Evolutionary conservation across 2,888 invertebrate genomes (phyloP), one percentile per base, ranked within the genome.

Genomic region (Acrobasis repandana): DNA sequence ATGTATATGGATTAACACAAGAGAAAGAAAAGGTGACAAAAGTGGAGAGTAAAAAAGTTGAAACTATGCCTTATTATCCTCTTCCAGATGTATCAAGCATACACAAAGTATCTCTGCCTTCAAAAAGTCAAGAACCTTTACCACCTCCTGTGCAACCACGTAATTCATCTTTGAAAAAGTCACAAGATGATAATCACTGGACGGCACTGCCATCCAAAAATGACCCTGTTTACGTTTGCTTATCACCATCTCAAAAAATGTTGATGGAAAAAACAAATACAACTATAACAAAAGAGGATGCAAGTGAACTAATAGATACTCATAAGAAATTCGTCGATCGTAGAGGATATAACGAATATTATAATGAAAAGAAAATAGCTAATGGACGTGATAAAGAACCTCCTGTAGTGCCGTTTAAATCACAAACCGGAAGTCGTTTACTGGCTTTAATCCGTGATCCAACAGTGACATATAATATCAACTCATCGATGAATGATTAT

Each of bases 161-260:
- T 51, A 79, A 83, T 62, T 91, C 92, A 38, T 91, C 92, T n/a
- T 74, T 85, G 52, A 90, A 85, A 70, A 85, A 85, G 69, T 68
- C 83, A 46, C 82, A 86, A 59, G 90, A 88, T 61, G 86, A 89
- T 61, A 79, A 83, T 62, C 81, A 80, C 58, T 95, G 95, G 95
- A 87, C 94, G 64, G 95, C 94, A 1, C 71, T 95, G 52, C 94
- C 94, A 14, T 94, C 94, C 0, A 89, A 92, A 64, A 85, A 88
- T 38, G 94, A 95, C 74, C 92, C 93, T 56, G 75, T 95, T 0
- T 86, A 96, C 61, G 89, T 95, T 9, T 96, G 95, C 73, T 88
- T 96, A 11, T 96, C 96, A 0, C 96, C 96, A 0, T 94, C 95
- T 6, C 96, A 96, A 77, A 93, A 94, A 75, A 90, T 92, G 74